Base-by-base conservation (phyloP, 2,888 invertebrate genomes). In the Frankliniella intonsa region DNA sequence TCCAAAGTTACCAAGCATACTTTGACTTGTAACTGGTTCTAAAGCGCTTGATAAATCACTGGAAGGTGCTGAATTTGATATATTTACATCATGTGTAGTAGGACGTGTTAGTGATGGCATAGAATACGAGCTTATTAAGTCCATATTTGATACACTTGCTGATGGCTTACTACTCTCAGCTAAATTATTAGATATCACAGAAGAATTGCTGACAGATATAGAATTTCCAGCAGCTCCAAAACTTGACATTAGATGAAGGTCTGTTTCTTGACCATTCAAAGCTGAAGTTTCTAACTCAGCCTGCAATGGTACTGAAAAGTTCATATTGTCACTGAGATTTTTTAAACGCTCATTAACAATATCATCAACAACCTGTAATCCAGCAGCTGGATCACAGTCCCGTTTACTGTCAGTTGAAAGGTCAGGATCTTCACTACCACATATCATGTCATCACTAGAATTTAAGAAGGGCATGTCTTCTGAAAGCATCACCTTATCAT, bases 311-410 rank as follows among this genome's bases (percentile, higher is more conserved):
- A 76, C 69, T 22, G 69, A 22, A 25, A 76, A 76, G 69, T 76
- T 76, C 69, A 76, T 76, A 22, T 76, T 76, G 12, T 76, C 69
- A 76, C 69, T 76, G 22, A 76, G 25, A 25, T 76, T 83, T 62
- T 83, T 83, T 11, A 84, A 55, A 10, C 84, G 83, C 65, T 84
- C 84, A 55, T 82, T 84, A 14, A 84, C 84, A 27, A 85, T 84
- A 51, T 84, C 82, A 83, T 85, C 85, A n/a, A 85, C 84, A 81
- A 83, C 83, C 9, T 83, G 84, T 50, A 84, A 69, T 25, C 83
- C 82, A 17, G 69, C 69, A 76, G 62, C 62, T 62, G 62, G 62
- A 62, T 62, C 62, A 62, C 62, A 62, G 69, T 76, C 69, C 12
- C 69, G 69, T 25, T 76, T 76, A 25, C 69, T 76, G 69, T 76